Percentiles rank a stretch among this genome's conserved stretches.
Conservation (phyloP, 2,888 invertebrate genomes). For the Steinernema hermaphroditum region DNA sequence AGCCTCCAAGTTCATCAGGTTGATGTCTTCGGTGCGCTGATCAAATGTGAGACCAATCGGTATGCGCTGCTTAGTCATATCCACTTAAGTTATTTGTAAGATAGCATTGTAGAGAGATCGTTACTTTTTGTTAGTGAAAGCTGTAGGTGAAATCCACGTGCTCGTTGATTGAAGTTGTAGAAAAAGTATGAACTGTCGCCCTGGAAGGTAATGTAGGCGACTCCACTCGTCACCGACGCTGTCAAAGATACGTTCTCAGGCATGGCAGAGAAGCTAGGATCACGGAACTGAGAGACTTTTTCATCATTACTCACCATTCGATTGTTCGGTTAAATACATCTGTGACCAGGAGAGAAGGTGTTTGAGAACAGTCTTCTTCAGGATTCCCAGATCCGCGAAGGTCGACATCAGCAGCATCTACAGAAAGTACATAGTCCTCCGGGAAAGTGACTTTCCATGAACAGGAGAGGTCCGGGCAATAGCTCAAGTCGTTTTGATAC, state of each 20-base stretch:
- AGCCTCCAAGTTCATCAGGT: not conserved
- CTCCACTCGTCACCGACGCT: not conserved
- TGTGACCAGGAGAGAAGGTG: not conserved
- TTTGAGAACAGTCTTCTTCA: too few relatives aligned
- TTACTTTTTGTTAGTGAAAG: not conserved
- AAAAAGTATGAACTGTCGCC: not conserved
- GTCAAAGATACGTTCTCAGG: not conserved
- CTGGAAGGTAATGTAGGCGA: not conserved
- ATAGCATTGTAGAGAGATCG: not conserved
- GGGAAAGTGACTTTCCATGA: constrained; percentile 4
- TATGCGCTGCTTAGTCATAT: not conserved
- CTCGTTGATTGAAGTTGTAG: not conserved
- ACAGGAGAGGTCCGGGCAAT: not conserved
- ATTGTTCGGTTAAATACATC: constrained; percentile 13
- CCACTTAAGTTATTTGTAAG: constrained; percentile 20
- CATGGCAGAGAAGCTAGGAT: not conserved
- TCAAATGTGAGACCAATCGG: not conserved
- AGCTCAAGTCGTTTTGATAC: not conserved
- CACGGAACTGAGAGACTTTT: not conserved
- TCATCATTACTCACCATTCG: not conserved
- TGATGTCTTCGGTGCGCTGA: constrained; percentile 4
- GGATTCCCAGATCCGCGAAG: too few relatives aligned
- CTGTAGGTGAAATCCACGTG: constrained; percentile 1
- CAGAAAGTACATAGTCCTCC: constrained; percentile 4
- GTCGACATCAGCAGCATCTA: not conserved